Percentiles rank a stretch among this genome's conserved stretches.
phyloP scores from a whole-genome alignment of 1,140 invertebrate genomes.

The Brachystomella parvula region DNA sequence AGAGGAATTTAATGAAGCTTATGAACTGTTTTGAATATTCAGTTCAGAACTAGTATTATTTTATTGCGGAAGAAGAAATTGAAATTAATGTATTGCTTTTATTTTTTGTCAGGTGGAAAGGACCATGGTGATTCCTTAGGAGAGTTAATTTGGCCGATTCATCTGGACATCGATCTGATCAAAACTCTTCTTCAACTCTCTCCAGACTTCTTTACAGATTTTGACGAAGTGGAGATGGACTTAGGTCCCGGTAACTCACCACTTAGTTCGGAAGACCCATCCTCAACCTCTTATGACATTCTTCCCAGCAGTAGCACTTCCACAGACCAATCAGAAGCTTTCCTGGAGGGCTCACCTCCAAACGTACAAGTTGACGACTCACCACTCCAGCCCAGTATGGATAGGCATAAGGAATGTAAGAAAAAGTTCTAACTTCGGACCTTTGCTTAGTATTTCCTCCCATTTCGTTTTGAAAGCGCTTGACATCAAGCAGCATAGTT shows the following conservation, averaged over 20 bases:
- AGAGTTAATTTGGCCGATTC: slow-evolving; percentile 30
- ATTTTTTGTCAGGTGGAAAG: slow-evolving; percentile 25
- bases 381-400: slow-evolving; percentile 82
- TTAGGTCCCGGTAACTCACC: slow-evolving; percentile 17
- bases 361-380: slow-evolving; percentile 88
- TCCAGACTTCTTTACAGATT: slow-evolving; percentile 30
- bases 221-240: slow-evolving; percentile 35
- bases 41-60: slow-evolving; percentile 44
- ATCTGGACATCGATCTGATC: slow-evolving; percentile 29
- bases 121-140: slow-evolving; percentile 26
- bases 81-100: neutral
- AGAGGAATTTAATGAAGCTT: no score
- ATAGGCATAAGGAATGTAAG: slow-evolving; percentile 97
- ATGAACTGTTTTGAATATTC: slow-evolving; percentile 49
- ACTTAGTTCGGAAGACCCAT: slow-evolving; percentile 5
- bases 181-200: slow-evolving; percentile 30
- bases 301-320: neutral
- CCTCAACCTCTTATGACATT: neutral
- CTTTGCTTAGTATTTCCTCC: no score
- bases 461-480: no score
- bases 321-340: slow-evolving; percentile 13
- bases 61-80: neutral
- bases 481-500: no score
- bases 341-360: slow-evolving; percentile 58
- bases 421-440: slow-evolving; percentile 39